Conservation (phyloP, 2,797 vertebrate species). For the Melanotaenia maccullochi region DNA sequence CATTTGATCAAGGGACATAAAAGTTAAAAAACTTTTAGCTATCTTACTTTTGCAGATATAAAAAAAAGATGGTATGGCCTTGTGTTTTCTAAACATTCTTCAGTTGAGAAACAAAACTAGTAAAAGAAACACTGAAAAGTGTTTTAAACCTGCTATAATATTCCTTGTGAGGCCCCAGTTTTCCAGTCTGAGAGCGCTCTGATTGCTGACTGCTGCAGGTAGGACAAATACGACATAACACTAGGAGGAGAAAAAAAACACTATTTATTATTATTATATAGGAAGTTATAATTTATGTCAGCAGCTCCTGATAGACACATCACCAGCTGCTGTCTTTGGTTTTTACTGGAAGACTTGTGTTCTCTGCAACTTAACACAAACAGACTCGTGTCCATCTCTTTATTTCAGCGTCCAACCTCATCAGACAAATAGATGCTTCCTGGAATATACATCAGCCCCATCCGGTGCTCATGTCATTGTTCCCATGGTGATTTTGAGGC, state of each 20-base stretch:
- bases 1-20: no score
- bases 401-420: conserved; percentile 20
- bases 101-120: no score
- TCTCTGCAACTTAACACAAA: conserved; percentile 4
- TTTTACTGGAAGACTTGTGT: not conserved
- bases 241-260: not conserved
- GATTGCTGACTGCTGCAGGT: not conserved
- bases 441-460: conserved; percentile 29
- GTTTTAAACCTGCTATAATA: not conserved
- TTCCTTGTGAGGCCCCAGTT: not conserved
- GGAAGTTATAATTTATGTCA: not conserved
- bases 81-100: no score
- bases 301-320: not conserved
- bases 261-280: not conserved
- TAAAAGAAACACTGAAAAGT: no score
- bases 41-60: no score
- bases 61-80: no score
- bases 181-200: not conserved
- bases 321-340: not conserved
- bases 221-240: not conserved
- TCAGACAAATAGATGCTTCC: conserved; percentile 27
- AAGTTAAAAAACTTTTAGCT: no score
- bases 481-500: conserved; percentile 61
- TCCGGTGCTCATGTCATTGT: conserved; percentile 56
- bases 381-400: conserved; percentile 7